Conservation (phyloP, 2,797 vertebrate species). For the Intellagama lesueurii region DNA sequence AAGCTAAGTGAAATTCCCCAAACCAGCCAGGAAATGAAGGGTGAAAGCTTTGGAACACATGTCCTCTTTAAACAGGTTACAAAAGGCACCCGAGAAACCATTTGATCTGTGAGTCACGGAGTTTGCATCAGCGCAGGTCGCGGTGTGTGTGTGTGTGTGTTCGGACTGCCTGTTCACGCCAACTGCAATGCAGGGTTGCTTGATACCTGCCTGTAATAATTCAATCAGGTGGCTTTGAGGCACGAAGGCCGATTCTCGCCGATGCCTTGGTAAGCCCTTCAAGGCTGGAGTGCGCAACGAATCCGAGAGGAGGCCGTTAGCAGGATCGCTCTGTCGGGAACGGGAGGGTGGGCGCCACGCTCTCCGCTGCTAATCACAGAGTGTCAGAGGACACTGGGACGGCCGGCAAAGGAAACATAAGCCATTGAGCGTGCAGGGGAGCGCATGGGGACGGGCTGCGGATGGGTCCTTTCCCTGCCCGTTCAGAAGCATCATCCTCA, state of each 20-base stretch:
- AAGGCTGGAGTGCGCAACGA: background rate
- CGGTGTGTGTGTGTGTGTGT: conserved; percentile 28
- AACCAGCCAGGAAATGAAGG: conserved; percentile 35
- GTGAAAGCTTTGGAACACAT: background rate
- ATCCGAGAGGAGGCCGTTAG: background rate
- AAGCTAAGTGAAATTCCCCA: conserved; percentile 45
- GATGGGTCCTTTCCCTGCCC: background rate
- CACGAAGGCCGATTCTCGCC: conserved; percentile 25
- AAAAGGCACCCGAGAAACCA: conserved; percentile 71
- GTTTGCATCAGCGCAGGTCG: conserved; percentile 44
- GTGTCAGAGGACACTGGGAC: background rate
- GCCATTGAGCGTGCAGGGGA: background rate
- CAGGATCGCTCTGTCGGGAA: background rate
- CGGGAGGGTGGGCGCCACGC: background rate
- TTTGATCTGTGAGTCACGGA: conserved; percentile 74
- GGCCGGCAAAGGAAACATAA: conserved; percentile 14
- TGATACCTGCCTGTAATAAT: conserved; percentile 64
- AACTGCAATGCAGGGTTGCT: conserved; percentile 77
- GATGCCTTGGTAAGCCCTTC: background rate
- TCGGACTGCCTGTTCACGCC: conserved; percentile 71
- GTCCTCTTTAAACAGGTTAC: conserved; percentile 40
- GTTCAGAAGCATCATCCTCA: background rate
- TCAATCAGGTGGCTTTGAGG: conserved; percentile 40
- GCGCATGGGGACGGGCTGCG: background rate
- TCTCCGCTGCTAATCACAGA: accelerated